Conservation (phyloP, 2,113 vertebrate genomes). For the Cichladusa arquata region DNA sequence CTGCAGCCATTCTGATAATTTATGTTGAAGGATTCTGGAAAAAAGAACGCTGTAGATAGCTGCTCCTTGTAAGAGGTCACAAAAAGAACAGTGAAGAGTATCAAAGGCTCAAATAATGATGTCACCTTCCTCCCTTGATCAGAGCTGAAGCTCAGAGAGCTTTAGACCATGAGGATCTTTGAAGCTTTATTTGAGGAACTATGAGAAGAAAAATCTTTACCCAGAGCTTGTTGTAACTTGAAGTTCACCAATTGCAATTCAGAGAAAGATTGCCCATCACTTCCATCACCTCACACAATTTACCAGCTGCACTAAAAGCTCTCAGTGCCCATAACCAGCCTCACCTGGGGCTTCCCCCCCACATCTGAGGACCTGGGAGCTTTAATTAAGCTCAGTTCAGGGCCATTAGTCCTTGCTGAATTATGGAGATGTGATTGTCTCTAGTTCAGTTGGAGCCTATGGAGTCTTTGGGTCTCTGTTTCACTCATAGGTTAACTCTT, state of each 20-base stretch:
- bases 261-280: neutral
- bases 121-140: neutral
- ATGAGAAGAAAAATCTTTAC: neutral
- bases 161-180: neutral
- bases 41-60: neutral
- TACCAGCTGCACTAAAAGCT: neutral
- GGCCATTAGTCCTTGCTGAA: rapidly evolving
- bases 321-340: neutral
- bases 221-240: neutral
- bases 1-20: neutral
- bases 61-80: neutral
- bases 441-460: rapidly evolving
- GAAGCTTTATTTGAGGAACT: neutral
- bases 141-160: neutral
- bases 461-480: neutral
- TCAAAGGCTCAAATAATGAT: neutral
- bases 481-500: rapidly evolving
- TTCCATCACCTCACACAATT: neutral
- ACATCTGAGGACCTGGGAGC: neutral
- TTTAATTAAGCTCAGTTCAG: neutral
- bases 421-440: rapidly evolving
- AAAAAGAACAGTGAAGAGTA: neutral
- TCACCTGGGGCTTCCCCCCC: neutral
- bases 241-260: neutral
- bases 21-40: neutral